These are phyloP conservation scores for Phania funesta DNA, from an alignment of 2,888 invertebrate species.

Conservation along the genomic window DNA sequence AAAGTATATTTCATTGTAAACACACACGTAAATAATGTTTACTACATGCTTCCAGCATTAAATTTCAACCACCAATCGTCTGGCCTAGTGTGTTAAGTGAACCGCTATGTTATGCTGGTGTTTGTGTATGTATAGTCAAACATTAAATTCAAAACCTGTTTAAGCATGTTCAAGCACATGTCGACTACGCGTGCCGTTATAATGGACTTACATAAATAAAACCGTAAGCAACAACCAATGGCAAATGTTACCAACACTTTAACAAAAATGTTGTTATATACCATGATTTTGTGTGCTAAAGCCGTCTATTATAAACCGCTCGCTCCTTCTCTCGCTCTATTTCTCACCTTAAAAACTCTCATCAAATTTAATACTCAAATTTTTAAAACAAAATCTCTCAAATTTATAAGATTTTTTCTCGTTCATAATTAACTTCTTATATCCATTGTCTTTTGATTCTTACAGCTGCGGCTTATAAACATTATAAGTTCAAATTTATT, in stretches of 20 bases:
- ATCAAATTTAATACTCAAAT: background rate
- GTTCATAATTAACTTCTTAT: background rate
- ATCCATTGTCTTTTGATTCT: background rate
- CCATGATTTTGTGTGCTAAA: background rate
- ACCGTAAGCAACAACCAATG: conserved; percentile 50
- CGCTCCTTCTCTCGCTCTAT: background rate
- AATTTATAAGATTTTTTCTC: background rate
- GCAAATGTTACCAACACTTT: conserved; percentile 55
- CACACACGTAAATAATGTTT: background rate
- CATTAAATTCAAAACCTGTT: conserved; percentile 63
- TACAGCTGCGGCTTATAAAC: conserved; percentile 45
- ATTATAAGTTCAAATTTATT: too few relatives aligned
- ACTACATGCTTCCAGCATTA: conserved; percentile 24
- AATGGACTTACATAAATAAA: conserved; percentile 49
- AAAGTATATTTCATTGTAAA: background rate
- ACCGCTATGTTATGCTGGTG: conserved; percentile 63
- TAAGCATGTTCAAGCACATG: conserved; percentile 60
- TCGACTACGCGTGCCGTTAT: conserved; percentile 66
- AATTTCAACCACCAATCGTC: conserved; percentile 68
- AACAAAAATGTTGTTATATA: conserved; percentile 22
- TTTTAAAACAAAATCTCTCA: background rate
- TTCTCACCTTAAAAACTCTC: background rate
- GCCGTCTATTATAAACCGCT: background rate
- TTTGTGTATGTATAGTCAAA: conserved; percentile 23
- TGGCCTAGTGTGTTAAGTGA: conserved; percentile 52